phyloP scores from a whole-genome alignment of 2,888 invertebrate genomes.

The Apamea monoglypha region DNA sequence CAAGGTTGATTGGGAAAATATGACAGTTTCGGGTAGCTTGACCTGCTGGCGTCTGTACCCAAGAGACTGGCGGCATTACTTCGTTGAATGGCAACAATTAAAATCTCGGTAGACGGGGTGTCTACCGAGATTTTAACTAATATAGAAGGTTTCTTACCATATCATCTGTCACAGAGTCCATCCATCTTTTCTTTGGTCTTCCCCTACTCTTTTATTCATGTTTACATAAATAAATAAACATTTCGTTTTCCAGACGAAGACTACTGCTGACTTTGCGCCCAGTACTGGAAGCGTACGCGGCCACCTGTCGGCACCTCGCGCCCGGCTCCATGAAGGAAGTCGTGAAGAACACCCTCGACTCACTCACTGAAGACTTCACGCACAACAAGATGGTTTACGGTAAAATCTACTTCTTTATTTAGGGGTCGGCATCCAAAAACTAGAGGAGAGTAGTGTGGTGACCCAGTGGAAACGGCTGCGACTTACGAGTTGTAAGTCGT shows the following conservation, averaged over 20 bases:
- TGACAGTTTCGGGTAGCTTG: no score
- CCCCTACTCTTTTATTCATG: neutral
- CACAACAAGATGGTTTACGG: slow-evolving; percentile 90
- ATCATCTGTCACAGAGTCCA: neutral
- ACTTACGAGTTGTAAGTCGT: no score
- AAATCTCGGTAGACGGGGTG: neutral
- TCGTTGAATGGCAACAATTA: no score
- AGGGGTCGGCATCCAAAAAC: neutral
- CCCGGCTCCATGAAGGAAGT: slow-evolving; percentile 92
- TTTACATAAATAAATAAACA: neutral
- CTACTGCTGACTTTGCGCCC: slow-evolving; percentile 92
- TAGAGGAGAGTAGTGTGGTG: neutral
- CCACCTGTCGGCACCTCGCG: slow-evolving; percentile 85
- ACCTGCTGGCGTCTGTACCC: no score
- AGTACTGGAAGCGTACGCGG: slow-evolving; percentile 93
- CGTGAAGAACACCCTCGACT: slow-evolving; percentile 91
- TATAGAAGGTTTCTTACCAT: neutral
- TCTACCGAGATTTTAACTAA: no score
- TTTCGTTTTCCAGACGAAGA: slow-evolving; percentile 84
- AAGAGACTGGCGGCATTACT: no score
- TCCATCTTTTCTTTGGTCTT: neutral
- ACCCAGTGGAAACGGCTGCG: neutral
- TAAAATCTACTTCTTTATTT: slow-evolving; percentile 27
- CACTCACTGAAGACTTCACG: slow-evolving; percentile 92
- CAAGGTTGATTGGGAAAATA: no score